These are phyloP conservation scores for Tetanocera ferruginea DNA, from an alignment of 2,888 invertebrate species.

Conservation along the genomic window DNA sequence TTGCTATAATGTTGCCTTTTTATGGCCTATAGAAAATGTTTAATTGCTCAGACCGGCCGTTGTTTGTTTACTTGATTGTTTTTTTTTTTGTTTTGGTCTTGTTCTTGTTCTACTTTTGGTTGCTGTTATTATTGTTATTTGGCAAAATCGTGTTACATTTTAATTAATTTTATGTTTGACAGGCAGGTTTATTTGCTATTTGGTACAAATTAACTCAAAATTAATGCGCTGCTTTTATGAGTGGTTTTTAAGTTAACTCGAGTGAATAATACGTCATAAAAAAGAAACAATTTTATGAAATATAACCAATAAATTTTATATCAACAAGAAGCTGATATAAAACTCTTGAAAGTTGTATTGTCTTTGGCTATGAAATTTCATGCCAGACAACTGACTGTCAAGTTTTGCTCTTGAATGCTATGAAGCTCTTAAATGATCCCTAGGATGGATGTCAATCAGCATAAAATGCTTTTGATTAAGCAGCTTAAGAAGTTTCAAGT, in stretches of 20 bases:
- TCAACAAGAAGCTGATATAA: too few species aligned
- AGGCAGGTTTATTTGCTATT: not conserved
- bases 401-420: too few species aligned
- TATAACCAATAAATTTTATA: too few species aligned
- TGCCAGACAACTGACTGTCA: too few species aligned
- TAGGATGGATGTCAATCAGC: too few species aligned
- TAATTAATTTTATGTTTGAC: not conserved
- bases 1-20: not conserved
- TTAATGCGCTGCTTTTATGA: not conserved
- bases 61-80: not conserved
- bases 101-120: not conserved
- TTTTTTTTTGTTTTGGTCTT: not conserved
- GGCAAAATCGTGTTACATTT: not conserved
- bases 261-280: too few species aligned
- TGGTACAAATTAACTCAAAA: not conserved
- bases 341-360: too few species aligned
- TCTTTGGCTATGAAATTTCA: too few species aligned
- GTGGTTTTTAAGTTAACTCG: not conserved
- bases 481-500: too few species aligned
- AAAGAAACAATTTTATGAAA: too few species aligned
- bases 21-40: conserved; percentile 51
- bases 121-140: not conserved
- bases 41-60: conserved; percentile 29
- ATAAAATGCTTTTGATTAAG: too few species aligned
- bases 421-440: too few species aligned